Evolutionary conservation across 1,140 invertebrate species (phyloP), one percentile per base, ranked within the genome.

Genomic region (Amyelois transitella): DNA sequence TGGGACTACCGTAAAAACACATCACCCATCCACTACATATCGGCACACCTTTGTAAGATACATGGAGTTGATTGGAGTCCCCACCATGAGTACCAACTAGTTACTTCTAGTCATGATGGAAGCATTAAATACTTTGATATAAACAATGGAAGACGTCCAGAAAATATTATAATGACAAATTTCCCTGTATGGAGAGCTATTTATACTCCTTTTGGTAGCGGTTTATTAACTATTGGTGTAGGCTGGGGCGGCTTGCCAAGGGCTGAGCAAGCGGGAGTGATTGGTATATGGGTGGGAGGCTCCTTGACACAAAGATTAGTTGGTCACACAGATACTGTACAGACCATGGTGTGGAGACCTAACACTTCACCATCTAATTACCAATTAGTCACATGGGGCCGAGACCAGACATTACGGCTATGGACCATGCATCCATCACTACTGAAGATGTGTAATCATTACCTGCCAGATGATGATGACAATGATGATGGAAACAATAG

Each of bases 111-210:
- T 90, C 96, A 98, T 89, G 97, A 99, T 89, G 94, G 95, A 61
- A 96, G 95, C 43, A 96, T 98, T 1, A 98, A 98, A 89, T 96
- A 98, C 80, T 98, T 98, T 90, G 96, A 98, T 83, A 94, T 96
- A 7, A 94, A 92, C 38, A 96, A 94, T 91, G 94, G 95, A 6
- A 90, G 94, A 62, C 91, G 93, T 69, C 91, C 94, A 7, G 96
- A 97, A 76, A 95, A 92, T 85, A 92, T 94, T 54, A 91, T 98
- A 38, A 94, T 92, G 53, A 95, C 96, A 6, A 92, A 93, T 65
- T 94, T 95, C 38, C 97, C 97, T 4, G 96, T 98, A 0, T 98
- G 97, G 97, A 92, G 96, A 82, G 97, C 97, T 6, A 92, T 96
- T 77, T 97, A 96, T 74, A 96, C 96, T 25, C 97, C 97, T 14